Conservation (phyloP, 2,888 invertebrate species). For the Acleris literana region DNA sequence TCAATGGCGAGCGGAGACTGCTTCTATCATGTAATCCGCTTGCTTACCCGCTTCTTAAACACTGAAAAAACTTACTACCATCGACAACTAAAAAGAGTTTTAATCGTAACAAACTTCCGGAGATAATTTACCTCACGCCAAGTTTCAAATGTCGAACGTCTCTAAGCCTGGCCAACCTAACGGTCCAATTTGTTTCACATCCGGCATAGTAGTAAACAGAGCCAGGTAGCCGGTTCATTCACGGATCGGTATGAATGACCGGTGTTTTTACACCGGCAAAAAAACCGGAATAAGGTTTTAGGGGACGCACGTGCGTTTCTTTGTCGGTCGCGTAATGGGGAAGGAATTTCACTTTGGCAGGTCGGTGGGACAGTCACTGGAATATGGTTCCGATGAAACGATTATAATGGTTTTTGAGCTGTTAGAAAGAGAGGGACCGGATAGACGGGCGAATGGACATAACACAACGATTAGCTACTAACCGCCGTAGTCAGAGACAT, state of each 20-base stretch:
- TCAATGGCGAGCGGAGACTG: no score
- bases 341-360: constrained; percentile 18
- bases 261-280: constrained; percentile 44
- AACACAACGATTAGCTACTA: no score
- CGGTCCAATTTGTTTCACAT: constrained; percentile 75
- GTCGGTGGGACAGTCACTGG: constrained; percentile 5
- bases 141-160: constrained; percentile 1
- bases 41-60: no score
- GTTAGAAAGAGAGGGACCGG: no score
- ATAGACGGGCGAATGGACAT: no score
- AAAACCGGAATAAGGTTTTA: constrained; percentile 36
- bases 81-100: no score
- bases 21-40: no score
- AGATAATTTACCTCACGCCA: no score
- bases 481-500: no score
- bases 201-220: constrained; percentile 55
- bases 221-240: constrained; percentile 72
- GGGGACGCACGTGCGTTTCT: constrained; percentile 34
- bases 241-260: constrained; percentile 71
- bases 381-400: constrained; percentile 2
- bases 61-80: no score
- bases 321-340: constrained; percentile 29
- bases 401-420: background rate
- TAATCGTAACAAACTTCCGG: no score
- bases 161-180: constrained; percentile 54